Conservation (phyloP, 2,113 vertebrate species). For the Panthera leo region DNA sequence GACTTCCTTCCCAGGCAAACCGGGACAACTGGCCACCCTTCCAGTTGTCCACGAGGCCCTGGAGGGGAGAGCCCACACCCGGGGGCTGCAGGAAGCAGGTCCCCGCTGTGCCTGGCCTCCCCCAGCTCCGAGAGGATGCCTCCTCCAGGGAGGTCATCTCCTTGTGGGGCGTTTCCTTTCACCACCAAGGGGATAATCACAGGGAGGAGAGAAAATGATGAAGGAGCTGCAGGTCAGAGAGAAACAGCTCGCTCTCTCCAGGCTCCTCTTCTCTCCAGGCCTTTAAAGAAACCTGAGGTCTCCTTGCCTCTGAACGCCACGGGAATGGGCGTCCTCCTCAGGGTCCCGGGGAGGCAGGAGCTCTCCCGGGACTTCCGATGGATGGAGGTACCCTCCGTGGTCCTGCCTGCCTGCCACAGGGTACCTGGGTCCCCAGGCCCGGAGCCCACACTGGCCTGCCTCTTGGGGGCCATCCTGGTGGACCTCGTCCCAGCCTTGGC, state of each 20-base stretch:
- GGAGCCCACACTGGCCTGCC: accelerated
- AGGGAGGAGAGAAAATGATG: neutral
- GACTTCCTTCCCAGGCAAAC: accelerated
- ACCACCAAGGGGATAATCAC: slow-evolving; percentile 29
- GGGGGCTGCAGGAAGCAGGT: accelerated
- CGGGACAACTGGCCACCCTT: neutral
- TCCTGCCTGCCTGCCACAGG: neutral
- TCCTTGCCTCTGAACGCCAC: accelerated
- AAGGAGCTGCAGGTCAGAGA: neutral
- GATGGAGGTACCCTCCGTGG: accelerated
- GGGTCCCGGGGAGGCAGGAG: neutral
- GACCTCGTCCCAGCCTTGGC: neutral
- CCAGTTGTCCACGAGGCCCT: accelerated
- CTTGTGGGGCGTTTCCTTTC: neutral
- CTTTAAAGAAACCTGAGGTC: neutral
- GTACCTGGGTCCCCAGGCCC: neutral
- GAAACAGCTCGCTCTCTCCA: neutral
- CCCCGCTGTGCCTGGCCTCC: accelerated
- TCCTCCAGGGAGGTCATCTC: neutral
- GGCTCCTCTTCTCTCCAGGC: neutral
- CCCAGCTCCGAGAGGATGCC: accelerated
- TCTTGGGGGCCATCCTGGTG: accelerated
- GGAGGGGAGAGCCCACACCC: accelerated
- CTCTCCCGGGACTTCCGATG: accelerated
- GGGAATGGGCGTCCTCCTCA: accelerated